Conservation (phyloP, 2,113 vertebrate genomes). For the pig (Sus scrofa) region T2T-Sscrofa CM000812.6:27443501-27444000, state of each 20-base stretch:
- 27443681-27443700: background rate
- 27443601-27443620: background rate
- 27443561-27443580: background rate
- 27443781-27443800: background rate
- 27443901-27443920: background rate
- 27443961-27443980: background rate
- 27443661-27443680: background rate
- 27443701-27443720: background rate
- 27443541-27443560: background rate
- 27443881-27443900: background rate
- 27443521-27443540: background rate
- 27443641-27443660: background rate
- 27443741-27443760: background rate
- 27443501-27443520: background rate
- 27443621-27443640: conserved; percentile 24
- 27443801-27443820: background rate
- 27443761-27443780: conserved; percentile 21
- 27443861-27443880: background rate
- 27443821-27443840: background rate
- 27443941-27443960: background rate
- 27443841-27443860: background rate
- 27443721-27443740: conserved; percentile 19
- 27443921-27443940: background rate
- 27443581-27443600: background rate
- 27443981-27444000: background rate